Evolutionary conservation across 2,888 invertebrate species (phyloP).

Genomic region (Resseliella maxima): DNA sequence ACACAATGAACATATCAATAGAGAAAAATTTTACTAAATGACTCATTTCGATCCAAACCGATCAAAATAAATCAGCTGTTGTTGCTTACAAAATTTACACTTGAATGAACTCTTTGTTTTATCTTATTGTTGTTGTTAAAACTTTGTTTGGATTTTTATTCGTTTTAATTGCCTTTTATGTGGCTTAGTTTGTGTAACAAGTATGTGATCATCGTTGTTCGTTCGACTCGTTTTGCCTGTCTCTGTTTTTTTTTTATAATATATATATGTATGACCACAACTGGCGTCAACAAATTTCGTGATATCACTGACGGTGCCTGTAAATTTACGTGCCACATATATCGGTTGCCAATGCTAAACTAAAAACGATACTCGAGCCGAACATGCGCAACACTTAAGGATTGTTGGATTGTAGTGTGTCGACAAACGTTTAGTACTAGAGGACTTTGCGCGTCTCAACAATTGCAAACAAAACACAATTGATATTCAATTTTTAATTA

Average conservation of each 20-base stretch:
- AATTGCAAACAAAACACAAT: no score
- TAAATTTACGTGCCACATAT: background rate
- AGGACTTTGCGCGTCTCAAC: background rate
- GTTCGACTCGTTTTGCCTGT: no score
- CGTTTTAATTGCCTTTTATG: background rate
- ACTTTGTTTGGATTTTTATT: background rate
- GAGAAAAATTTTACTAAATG: background rate
- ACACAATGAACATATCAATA: background rate
- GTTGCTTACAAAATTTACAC: background rate
- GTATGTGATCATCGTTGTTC: no score
- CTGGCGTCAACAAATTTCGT: no score
- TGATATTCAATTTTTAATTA: no score
- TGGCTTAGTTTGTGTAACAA: no score
- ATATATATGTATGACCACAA: background rate
- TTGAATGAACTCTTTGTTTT: background rate
- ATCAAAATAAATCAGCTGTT: background rate
- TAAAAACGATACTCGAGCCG: background rate
- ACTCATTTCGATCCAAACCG: background rate
- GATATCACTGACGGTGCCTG: background rate
- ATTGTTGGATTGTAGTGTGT: background rate
- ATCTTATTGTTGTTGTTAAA: background rate
- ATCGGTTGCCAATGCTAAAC: background rate
- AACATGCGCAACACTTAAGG: conserved; percentile 41
- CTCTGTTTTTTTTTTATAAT: no score
- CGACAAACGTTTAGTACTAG: background rate